A percentile compares a stretch with the other conserved stretches of the same genome.
These are phyloP conservation scores for Antedon mediterranea DNA, from an alignment of 53 echinoderm and acorn worm species.

Conservation along the genomic window DNA sequence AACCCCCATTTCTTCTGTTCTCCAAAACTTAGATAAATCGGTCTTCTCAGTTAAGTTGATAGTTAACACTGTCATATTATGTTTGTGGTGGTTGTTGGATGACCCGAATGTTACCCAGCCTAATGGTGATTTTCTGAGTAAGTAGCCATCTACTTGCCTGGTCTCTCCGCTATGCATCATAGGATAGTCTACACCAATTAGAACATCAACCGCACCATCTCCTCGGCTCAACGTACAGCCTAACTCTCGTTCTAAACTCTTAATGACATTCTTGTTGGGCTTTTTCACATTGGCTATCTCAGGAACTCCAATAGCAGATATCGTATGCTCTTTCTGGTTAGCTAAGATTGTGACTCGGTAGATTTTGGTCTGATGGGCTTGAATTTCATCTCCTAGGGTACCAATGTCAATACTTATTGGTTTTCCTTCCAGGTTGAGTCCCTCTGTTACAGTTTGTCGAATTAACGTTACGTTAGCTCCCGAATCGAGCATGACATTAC, in stretches of 20 bases:
- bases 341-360: background rate
- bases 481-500: constrained; percentile 19
- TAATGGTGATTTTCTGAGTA: constrained; percentile 24
- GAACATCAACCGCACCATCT: constrained; percentile 17
- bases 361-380: background rate
- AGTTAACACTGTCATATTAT: constrained; percentile 16
- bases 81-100: background rate
- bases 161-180: constrained; percentile 10
- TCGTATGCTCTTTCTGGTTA: background rate
- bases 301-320: background rate
- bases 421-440: constrained; percentile 19
- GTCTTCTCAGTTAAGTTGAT: constrained; percentile 20
- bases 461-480: constrained; percentile 22
- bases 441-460: constrained; percentile 13
- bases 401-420: background rate
- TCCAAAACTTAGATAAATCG: constrained; percentile 32
- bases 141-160: constrained; percentile 6
- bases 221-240: background rate
- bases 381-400: background rate
- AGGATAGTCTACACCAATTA: constrained; percentile 17
- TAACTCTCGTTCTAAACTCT: background rate
- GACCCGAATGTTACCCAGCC: constrained; percentile 34
- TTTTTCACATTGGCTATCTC: background rate
- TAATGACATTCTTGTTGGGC: background rate
- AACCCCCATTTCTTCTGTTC: constrained; percentile 26